Evolutionary conservation across 2,113 vertebrate species (phyloP).

Genomic region (Microcebus griseorufus): DNA sequence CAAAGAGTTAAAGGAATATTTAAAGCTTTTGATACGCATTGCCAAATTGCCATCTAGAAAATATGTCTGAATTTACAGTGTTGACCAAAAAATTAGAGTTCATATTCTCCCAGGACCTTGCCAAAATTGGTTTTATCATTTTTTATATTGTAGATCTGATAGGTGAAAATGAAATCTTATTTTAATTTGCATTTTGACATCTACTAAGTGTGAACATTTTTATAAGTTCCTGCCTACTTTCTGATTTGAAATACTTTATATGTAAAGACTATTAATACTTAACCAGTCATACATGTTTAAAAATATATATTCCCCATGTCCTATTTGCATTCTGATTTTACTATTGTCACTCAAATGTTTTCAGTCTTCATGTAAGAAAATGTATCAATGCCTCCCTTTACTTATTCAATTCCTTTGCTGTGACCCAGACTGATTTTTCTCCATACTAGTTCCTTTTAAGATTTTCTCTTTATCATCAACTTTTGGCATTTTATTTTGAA

Average conservation of each 20-base stretch:
- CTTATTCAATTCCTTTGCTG: not conserved
- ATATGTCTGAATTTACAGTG: constrained; percentile 17
- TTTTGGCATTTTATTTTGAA: constrained; percentile 19
- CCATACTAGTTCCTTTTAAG: not conserved
- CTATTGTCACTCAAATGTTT: not conserved
- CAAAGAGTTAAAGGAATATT: not conserved
- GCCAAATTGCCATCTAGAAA: not conserved
- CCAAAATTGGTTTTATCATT: constrained; percentile 18
- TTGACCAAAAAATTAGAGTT: constrained; percentile 12
- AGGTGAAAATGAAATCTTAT: constrained; percentile 23
- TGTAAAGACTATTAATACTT: not conserved
- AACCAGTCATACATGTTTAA: not conserved
- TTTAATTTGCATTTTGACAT: constrained; percentile 3
- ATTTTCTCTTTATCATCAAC: constrained; percentile 8
- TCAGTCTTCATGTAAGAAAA: not conserved
- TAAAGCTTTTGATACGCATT: not conserved
- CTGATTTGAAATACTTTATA: not conserved
- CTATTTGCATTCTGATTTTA: not conserved
- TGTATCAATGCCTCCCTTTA: not conserved
- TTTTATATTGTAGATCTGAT: not conserved
- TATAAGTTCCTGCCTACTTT: not conserved
- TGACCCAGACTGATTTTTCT: not conserved
- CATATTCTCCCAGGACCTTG: not conserved
- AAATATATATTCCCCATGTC: not conserved
- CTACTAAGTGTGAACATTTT: not conserved